Evolutionary conservation across 2,888 invertebrate genomes (phyloP).

Genomic region (Saturnia pavonia): DNA sequence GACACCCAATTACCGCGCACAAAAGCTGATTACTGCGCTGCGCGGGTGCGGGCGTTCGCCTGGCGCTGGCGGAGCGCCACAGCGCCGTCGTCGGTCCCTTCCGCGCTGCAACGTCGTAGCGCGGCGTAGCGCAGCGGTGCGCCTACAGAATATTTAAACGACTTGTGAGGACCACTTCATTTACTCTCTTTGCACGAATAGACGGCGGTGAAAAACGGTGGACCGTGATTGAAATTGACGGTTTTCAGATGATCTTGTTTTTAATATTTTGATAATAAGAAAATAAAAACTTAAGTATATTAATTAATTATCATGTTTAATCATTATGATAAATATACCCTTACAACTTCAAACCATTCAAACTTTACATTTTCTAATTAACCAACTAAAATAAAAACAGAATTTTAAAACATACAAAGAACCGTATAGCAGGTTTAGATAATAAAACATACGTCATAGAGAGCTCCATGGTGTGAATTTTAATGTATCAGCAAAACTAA

Average conservation of each 20-base stretch:
- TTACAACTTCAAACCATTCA: background rate
- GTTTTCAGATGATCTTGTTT: conserved; percentile 20
- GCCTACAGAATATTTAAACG: conserved; percentile 69
- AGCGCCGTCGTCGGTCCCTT: conserved; percentile 34
- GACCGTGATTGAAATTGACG: conserved; percentile 59
- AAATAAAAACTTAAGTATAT: background rate
- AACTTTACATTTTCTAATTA: background rate
- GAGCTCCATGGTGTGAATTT: background rate
- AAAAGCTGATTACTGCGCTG: conserved; percentile 79
- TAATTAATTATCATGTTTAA: no score
- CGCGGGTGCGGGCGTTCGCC: conserved; percentile 64
- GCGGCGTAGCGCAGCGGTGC: conserved; percentile 41
- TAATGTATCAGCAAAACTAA: background rate
- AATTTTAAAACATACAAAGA: background rate
- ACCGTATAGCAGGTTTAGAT: background rate
- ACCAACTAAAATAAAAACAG: background rate
- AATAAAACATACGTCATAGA: no score
- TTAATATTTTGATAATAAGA: background rate
- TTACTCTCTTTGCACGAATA: conserved; percentile 61
- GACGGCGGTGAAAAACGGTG: conserved; percentile 47
- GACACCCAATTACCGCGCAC: conserved; percentile 81
- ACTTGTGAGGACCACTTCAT: conserved; percentile 69
- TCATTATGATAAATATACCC: no score
- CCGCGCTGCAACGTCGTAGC: conserved; percentile 30
- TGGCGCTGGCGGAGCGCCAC: conserved; percentile 37